Conservation (phyloP, 1,140 invertebrate genomes). For the Eumeta japonica region DNA sequence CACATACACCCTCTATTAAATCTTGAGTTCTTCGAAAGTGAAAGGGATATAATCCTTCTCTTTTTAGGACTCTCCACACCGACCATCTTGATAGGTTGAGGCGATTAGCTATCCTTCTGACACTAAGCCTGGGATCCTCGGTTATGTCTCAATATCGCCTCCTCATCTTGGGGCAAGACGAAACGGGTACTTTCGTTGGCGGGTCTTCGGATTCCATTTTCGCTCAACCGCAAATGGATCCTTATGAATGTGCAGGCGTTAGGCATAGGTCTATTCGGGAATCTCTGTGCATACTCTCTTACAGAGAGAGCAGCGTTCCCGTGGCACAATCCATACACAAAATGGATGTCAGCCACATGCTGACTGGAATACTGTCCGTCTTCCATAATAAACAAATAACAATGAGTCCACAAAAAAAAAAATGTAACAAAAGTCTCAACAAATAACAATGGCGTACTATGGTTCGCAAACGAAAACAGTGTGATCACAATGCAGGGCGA, state of each 20-base stretch:
- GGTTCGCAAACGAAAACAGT: slow-evolving; percentile 6
- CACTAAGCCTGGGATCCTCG: too few relatives aligned
- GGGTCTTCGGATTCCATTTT: too few relatives aligned
- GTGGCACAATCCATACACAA: slow-evolving; percentile 12
- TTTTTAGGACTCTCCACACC: slow-evolving; percentile 9
- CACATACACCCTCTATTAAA: too few relatives aligned
- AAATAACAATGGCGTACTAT: too few relatives aligned
- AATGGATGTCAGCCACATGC: slow-evolving; percentile 11
- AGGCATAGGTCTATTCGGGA: slow-evolving; percentile 9
- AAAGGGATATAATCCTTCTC: slow-evolving; percentile 11
- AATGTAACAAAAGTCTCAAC: slow-evolving; percentile 5
- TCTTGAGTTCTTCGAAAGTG: slow-evolving; percentile 9
- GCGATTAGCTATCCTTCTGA: too few relatives aligned
- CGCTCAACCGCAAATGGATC: too few relatives aligned
- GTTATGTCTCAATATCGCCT: too few relatives aligned
- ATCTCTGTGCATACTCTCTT: slow-evolving; percentile 8
- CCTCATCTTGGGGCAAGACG: too few relatives aligned
- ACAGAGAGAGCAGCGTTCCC: slow-evolving; percentile 10
- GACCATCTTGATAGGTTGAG: slow-evolving; percentile 5
- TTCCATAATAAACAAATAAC: background rate
- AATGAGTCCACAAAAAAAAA: slow-evolving; percentile 7
- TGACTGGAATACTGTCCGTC: slow-evolving; percentile 5
- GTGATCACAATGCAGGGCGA: slow-evolving; percentile 11
- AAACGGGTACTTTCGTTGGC: too few relatives aligned
- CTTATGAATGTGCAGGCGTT: too few relatives aligned